Evolutionary conservation across 2,797 vertebrate genomes (phyloP).

Genomic region (Rhynchonycteris naso): DNA sequence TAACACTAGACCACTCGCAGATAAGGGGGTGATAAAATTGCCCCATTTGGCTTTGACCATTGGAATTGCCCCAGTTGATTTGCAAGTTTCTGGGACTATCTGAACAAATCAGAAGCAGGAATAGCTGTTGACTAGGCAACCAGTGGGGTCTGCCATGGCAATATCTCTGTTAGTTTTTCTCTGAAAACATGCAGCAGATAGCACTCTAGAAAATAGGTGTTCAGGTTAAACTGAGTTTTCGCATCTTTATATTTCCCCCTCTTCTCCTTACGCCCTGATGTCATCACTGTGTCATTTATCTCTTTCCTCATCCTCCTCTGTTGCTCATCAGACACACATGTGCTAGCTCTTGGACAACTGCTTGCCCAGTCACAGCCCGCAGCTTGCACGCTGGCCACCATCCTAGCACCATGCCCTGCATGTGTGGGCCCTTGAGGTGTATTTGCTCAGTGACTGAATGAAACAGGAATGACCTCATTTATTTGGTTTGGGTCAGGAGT

Average conservation of each 20-base stretch:
- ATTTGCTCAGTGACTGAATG: neutral
- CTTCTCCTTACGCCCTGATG: neutral
- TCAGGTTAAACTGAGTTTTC: neutral
- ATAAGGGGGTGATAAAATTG: neutral
- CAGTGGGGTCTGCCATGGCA: neutral
- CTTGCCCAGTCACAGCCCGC: neutral
- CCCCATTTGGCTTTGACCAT: neutral
- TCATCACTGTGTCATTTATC: accelerated
- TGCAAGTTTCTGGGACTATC: neutral
- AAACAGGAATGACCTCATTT: neutral
- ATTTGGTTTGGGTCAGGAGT: neutral
- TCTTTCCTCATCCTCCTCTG: neutral
- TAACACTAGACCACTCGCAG: neutral
- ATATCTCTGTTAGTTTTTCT: neutral
- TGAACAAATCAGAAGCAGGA: neutral
- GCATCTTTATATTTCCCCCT: neutral
- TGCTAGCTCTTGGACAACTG: neutral
- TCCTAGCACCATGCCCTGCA: neutral
- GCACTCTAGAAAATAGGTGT: neutral
- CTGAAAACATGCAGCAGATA: neutral
- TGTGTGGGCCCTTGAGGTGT: neutral
- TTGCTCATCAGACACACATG: neutral
- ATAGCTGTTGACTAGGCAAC: neutral
- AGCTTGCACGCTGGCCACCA: neutral
- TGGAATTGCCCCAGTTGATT: neutral